These are phyloP conservation scores for Spondyliosoma cantharus DNA, from an alignment of 2,797 vertebrate species.

Conservation along the genomic window DNA sequence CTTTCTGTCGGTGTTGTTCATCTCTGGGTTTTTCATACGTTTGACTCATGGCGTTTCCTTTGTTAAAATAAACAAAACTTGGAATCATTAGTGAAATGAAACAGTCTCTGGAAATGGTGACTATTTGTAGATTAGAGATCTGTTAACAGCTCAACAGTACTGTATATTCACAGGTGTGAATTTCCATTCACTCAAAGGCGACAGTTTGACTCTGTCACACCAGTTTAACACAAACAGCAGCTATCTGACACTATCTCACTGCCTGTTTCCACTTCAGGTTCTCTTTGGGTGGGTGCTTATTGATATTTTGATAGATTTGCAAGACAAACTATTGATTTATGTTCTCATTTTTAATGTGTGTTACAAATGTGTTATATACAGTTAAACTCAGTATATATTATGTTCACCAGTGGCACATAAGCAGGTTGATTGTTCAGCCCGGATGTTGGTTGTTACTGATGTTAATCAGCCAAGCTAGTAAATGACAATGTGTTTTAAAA, in stretches of 20 bases:
- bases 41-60: background rate
- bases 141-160: background rate
- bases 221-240: background rate
- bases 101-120: slow-evolving; percentile 3
- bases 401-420: background rate
- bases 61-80: slow-evolving; percentile 15
- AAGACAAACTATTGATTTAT: slow-evolving; percentile 15
- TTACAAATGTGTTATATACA: background rate
- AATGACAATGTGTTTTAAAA: background rate
- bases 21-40: background rate
- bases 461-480: background rate
- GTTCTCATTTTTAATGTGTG: slow-evolving; percentile 34
- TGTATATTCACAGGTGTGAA: slow-evolving; percentile 14
- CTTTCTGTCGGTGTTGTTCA: slow-evolving; percentile 5
- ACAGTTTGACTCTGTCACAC: slow-evolving; percentile 1
- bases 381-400: background rate
- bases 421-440: background rate
- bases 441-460: slow-evolving; percentile 4
- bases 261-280: slow-evolving; percentile 32
- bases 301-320: slow-evolving; percentile 12
- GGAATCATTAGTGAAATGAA: background rate
- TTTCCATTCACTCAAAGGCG: slow-evolving; percentile 28
- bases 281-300: slow-evolving; percentile 25
- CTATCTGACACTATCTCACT: slow-evolving; percentile 59
- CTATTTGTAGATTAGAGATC: background rate